phyloP scores from a whole-genome alignment of 1,140 invertebrate species.

The Diuraphis noxia region DNA sequence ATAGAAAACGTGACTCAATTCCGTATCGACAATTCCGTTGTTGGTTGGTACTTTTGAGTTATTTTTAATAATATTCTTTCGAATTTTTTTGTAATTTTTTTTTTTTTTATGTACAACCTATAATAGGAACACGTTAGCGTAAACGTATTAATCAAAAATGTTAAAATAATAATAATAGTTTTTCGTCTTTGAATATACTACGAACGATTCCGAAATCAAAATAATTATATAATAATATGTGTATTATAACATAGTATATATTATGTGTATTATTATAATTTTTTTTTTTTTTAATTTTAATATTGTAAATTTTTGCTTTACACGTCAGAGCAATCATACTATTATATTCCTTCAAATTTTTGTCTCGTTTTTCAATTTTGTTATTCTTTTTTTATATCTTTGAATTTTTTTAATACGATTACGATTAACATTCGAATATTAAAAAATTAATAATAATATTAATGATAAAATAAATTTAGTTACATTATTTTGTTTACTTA shows the following conservation, averaged over 20 bases:
- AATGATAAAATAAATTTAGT: constrained; percentile 24
- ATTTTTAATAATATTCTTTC: constrained; percentile 5
- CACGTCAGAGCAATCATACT: neutral
- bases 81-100: neutral
- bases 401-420: neutral
- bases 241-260: neutral
- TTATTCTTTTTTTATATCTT: constrained; percentile 6
- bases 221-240: constrained; percentile 14
- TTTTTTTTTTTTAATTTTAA: neutral
- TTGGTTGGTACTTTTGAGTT: neutral
- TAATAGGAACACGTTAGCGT: neutral
- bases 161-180: constrained; percentile 14
- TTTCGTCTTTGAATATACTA: neutral
- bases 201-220: neutral
- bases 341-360: constrained; percentile 18
- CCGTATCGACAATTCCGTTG: neutral
- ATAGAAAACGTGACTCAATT: neutral
- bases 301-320: constrained; percentile 19
- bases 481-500: constrained; percentile 46
- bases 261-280: neutral
- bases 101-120: neutral
- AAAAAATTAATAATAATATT: constrained; percentile 21
- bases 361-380: constrained; percentile 20
- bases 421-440: constrained; percentile 22
- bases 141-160: neutral